Evolutionary conservation across 1,140 invertebrate genomes (phyloP).

Genomic region (Chironomus striatipennis): DNA sequence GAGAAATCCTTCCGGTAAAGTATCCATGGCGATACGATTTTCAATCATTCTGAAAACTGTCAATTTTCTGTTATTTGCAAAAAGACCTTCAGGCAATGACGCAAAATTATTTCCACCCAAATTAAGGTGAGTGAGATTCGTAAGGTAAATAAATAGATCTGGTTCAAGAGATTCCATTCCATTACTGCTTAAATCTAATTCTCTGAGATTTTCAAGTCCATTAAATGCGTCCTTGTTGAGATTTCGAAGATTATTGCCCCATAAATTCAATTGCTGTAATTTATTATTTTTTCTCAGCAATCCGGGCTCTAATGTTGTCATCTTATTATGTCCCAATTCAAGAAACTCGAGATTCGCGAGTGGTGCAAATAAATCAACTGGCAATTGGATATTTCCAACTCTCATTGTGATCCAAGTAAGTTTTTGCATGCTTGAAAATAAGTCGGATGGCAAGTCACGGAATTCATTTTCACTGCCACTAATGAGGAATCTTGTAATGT

Average conservation of each 20-base stretch:
- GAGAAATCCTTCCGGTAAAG: constrained; percentile 48
- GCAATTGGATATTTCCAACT: constrained; percentile 40
- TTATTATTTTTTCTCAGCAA: constrained; percentile 50
- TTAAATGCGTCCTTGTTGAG: constrained; percentile 49
- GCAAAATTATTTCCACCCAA: constrained; percentile 51
- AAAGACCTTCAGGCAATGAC: constrained; percentile 48
- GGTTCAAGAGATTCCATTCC: constrained; percentile 47
- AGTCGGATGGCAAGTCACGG: background rate
- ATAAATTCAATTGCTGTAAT: constrained; percentile 49
- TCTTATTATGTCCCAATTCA: constrained; percentile 51
- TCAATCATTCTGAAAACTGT: constrained; percentile 46
- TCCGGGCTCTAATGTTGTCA: constrained; percentile 46
- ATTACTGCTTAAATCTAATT: constrained; percentile 53
- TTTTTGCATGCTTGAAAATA: background rate
- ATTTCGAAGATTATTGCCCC: constrained; percentile 51
- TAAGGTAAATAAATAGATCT: constrained; percentile 48
- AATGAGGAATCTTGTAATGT: background rate
- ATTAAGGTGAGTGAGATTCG: constrained; percentile 48
- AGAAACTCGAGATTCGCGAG: constrained; percentile 47
- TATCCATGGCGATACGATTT: constrained; percentile 45
- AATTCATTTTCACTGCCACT: background rate
- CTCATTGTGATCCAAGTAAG: background rate
- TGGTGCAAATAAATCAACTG: constrained; percentile 45
- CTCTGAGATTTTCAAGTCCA: constrained; percentile 46
- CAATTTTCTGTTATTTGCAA: constrained; percentile 45